These are phyloP conservation scores for Apis laboriosa DNA, from an alignment of 1,140 invertebrate species.

Conservation along the genomic window DNA sequence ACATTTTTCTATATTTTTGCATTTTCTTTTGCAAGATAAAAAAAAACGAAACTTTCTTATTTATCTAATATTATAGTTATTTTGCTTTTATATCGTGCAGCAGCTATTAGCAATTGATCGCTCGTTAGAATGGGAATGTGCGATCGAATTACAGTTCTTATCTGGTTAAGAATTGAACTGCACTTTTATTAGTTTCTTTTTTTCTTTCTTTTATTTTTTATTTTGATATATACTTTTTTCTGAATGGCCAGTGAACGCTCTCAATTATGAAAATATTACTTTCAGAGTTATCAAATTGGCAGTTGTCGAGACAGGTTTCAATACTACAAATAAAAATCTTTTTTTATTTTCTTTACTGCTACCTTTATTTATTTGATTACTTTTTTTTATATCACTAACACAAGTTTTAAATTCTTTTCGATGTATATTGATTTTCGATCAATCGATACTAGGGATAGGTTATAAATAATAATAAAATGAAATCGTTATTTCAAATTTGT, in stretches of 20 bases:
- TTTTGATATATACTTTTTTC: not conserved
- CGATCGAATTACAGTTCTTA: not conserved
- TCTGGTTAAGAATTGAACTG: slow-evolving; percentile 18
- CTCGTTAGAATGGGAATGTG: slow-evolving; percentile 8
- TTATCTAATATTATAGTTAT: not conserved
- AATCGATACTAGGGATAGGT: not conserved
- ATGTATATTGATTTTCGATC: not conserved
- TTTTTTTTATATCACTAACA: not conserved
- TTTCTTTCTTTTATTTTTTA: not conserved
- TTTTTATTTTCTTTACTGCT: slow-evolving; percentile 21
- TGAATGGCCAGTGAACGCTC: not conserved
- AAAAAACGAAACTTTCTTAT: too few species aligned
- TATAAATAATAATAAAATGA: not conserved
- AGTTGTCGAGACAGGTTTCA: slow-evolving; percentile 18
- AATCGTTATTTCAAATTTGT: not conserved
- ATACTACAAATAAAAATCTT: slow-evolving; percentile 19
- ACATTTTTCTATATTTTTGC: too few species aligned
- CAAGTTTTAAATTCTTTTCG: not conserved
- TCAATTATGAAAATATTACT: slow-evolving; percentile 10
- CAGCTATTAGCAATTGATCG: not conserved
- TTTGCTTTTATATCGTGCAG: not conserved
- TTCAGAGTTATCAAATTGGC: not conserved
- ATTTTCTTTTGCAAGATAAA: too few species aligned
- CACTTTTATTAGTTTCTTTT: not conserved
- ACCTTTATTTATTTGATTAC: not conserved